A percentile compares a stretch with the other conserved stretches of the same genome.
These are phyloP conservation scores for Hesperia comma DNA, from an alignment of 2,888 invertebrate genomes.

Conservation along the genomic window DNA sequence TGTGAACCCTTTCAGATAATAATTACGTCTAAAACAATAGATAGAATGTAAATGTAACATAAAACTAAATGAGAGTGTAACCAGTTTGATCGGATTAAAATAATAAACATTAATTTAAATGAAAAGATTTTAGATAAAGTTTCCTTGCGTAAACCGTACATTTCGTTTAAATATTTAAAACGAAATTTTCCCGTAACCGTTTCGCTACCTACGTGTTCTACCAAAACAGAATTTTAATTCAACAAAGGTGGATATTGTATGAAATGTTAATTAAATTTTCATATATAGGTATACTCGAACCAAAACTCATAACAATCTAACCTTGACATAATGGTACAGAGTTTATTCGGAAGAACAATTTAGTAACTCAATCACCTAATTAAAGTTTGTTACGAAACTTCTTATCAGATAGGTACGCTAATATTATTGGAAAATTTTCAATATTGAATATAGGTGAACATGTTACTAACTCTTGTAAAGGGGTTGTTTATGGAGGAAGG, in stretches of 20 bases:
- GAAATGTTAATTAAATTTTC: constrained; percentile 41
- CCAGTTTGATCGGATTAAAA: not conserved
- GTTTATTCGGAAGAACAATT: constrained; percentile 54
- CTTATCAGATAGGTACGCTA: constrained; percentile 56
- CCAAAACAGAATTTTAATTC: constrained; percentile 32
- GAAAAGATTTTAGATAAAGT: constrained; percentile 8
- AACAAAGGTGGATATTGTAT: constrained; percentile 39
- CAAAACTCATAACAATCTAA: constrained; percentile 51
- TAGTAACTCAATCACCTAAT: constrained; percentile 75
- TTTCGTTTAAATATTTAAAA: constrained; percentile 28
- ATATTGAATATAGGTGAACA: not conserved
- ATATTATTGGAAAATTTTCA: constrained; percentile 46
- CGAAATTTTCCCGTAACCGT: constrained; percentile 23
- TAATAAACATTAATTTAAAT: not conserved
- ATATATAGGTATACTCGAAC: constrained; percentile 34
- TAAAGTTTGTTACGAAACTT: constrained; percentile 68
- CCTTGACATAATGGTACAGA: constrained; percentile 53
- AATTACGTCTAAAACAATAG: too few species aligned
- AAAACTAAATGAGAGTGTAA: too few species aligned
- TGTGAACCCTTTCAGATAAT: too few species aligned
- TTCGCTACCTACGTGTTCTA: constrained; percentile 9
- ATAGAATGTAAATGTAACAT: too few species aligned
- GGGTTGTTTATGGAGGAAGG: too few species aligned
- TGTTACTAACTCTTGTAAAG: too few species aligned
- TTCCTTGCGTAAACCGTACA: constrained; percentile 3